These are phyloP conservation scores for Macrophya alboannulata DNA, from an alignment of 2,888 invertebrate genomes.

Conservation along the genomic window DNA sequence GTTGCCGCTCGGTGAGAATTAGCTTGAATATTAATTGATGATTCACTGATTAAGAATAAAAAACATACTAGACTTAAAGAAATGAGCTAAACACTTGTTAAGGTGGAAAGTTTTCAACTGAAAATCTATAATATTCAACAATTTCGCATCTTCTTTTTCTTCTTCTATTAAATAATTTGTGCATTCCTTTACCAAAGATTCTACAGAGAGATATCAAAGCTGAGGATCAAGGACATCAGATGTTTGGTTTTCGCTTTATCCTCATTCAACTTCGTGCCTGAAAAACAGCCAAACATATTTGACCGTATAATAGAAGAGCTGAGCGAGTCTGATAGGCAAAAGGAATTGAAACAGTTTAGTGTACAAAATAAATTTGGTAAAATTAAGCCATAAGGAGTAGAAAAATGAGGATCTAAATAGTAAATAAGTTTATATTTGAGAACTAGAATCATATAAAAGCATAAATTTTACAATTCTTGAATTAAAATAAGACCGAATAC, in stretches of 20 bases:
- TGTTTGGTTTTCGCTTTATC: slow-evolving; percentile 85
- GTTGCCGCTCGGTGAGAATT: slow-evolving; percentile 80
- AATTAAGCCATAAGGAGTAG: background rate
- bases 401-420: background rate
- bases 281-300: slow-evolving; percentile 78
- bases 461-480: background rate
- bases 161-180: background rate
- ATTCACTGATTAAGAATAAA: background rate
- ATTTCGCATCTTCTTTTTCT: background rate
- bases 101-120: background rate
- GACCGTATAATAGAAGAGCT: slow-evolving; percentile 80
- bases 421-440: background rate
- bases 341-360: slow-evolving; percentile 81
- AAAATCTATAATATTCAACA: background rate
- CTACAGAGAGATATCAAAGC: slow-evolving; percentile 78
- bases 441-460: background rate
- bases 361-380: background rate
- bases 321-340: slow-evolving; percentile 80
- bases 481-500: background rate
- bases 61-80: background rate
- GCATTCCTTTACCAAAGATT: slow-evolving; percentile 73
- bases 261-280: slow-evolving; percentile 83
- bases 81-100: background rate
- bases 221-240: slow-evolving; percentile 89
- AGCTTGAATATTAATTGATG: background rate